Evolutionary conservation across 2,113 vertebrate genomes (phyloP), one percentile per base, ranked within the genome.

Genomic region (Fulmarus glacialis): DNA sequence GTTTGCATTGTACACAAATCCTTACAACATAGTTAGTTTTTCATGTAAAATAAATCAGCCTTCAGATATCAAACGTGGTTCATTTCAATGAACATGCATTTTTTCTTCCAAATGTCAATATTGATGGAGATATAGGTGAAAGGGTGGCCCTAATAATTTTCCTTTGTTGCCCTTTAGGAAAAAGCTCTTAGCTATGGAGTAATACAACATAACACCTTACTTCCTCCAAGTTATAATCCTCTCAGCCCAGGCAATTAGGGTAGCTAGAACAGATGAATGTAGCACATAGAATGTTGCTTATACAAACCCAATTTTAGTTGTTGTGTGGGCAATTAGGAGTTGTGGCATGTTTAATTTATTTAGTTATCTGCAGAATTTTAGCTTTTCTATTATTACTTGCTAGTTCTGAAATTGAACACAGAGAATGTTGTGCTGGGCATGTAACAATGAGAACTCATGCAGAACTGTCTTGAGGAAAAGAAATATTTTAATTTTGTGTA

Each of bases 391-490:
- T 97, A 52, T 95, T 95, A 67, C 56, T 86, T 87, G 50, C 40
- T 68, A 43, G 55, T 81, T 87, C 59, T 94, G 38, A 96, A 97
- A 92, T 36, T 94, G 71, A 95, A 92, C 91, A 84, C 42, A 74
- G n/a, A 89, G n/a, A 42, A 79, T 88, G 84, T 40, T 71, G 67
- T 82, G 20, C 42, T 93, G 60, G 67, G 32, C 38, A 79, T 72
- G 42, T 91, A 96, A 75, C 89, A 91, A 90, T 67, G 79, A 97
- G 84, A 96, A 93, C 34, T 92, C 95, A 96, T 60, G 89, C 89
- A 93, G 59, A 96, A 95, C 47, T 91, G 60, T 64, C 20, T 62
- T 42, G 50, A 91, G 64, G 38, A 77, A 95, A 97, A 89, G 5
- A 93, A 94, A 89, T 81, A 83, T 83, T 93, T 96, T 83, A 81